phyloP scores from a whole-genome alignment of 2,888 invertebrate genomes.

The Plemyria rubiginata region DNA sequence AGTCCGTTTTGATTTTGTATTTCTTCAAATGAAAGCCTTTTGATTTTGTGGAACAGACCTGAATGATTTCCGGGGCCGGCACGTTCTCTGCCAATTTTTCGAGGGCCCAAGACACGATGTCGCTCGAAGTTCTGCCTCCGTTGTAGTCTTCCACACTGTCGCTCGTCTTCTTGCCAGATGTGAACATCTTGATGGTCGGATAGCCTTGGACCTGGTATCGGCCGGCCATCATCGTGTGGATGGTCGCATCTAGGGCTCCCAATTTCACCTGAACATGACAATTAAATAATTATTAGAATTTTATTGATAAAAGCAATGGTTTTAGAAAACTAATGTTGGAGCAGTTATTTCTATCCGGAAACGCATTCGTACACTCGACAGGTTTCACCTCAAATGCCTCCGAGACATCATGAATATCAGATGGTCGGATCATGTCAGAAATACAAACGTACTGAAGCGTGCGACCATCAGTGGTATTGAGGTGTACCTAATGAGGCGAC shows the following conservation, averaged over 20 bases:
- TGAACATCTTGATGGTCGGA: slow-evolving; percentile 98
- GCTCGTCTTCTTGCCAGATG: slow-evolving; percentile 88
- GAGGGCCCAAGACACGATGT: slow-evolving; percentile 95
- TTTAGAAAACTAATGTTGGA: too few relatives aligned
- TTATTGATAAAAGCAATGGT: background rate
- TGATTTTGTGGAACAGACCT: slow-evolving; percentile 75
- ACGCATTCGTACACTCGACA: too few relatives aligned
- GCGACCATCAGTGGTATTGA: too few relatives aligned
- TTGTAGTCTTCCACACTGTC: slow-evolving; percentile 93
- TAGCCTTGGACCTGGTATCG: slow-evolving; percentile 96
- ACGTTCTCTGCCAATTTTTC: slow-evolving; percentile 94
- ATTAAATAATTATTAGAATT: background rate
- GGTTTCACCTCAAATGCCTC: too few relatives aligned
- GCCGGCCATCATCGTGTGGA: slow-evolving; percentile 91
- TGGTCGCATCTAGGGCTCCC: slow-evolving; percentile 98
- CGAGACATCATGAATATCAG: too few relatives aligned
- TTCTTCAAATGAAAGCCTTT: too few relatives aligned
- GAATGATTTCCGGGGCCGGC: slow-evolving; percentile 94
- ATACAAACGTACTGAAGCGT: too few relatives aligned
- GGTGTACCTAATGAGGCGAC: too few relatives aligned
- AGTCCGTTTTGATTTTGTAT: too few relatives aligned
- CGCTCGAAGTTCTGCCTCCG: slow-evolving; percentile 95
- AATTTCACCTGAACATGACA: slow-evolving; percentile 87
- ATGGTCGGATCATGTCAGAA: too few relatives aligned
- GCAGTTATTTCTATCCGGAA: too few relatives aligned